Base-by-base conservation (phyloP, 2,113 vertebrate species). In the Calidris pygmaea region DNA sequence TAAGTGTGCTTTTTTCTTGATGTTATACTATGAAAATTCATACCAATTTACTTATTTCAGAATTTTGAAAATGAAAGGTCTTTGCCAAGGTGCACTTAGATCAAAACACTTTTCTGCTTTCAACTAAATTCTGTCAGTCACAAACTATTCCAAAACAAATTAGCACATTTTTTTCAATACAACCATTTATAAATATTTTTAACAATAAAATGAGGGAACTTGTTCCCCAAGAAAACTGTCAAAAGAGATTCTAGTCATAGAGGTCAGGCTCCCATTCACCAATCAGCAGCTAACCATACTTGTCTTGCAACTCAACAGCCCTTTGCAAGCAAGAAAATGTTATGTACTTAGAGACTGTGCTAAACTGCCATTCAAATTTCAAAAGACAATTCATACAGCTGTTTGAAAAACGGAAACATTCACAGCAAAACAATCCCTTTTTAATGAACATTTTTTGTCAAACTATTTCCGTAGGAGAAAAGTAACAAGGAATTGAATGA, bases 231-330 rank as follows among this genome's bases (percentile, higher is more conserved):
- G 22, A 73, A 59, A 74, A 37, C 5, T 29, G 6, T 21, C 1
- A 2, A 59, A 76, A 63, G 7, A 1, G 1, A 68, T 84, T 73
- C 63, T 14, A 47, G 35, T 56, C 65, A 39, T 26, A 48, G 35
- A 89, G 45, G 8, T 77, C 39, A 60, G 29, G 18, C 29, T 82
- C 21, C 29, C 19, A n/a, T 43, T 56, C 52, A 62, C 9, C 2
- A 1, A 15, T 27, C 77, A 89, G 37, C 43, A 89, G 24, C 45
- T 75, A 1, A 0, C 20, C 1, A 1, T 45, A 16, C 16, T 35
- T 45, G 9, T 70, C 30, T 62, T 68, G 26, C 39, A 62, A 45
- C 68, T 79, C 81, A 76, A 35, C 37, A 60, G 35, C n/a, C 22
- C 37, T 75, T 79, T 58, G 19, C 68, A 84, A 75, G 53, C 13